Base-by-base conservation (phyloP, 2,113 vertebrate genomes). In the Odontophorus gujanensis region DNA sequence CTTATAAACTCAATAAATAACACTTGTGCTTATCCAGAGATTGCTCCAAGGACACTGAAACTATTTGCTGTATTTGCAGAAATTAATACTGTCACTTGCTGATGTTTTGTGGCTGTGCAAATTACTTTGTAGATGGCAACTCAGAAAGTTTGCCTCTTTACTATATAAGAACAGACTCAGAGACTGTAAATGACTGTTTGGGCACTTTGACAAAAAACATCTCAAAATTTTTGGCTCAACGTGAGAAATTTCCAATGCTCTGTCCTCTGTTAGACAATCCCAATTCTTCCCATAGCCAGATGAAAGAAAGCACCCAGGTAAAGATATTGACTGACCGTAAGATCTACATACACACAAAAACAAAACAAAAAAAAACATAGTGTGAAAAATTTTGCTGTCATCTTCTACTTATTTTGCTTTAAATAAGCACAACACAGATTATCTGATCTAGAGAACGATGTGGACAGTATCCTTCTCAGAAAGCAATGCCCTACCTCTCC, bases 1-100 rank as follows among this genome's bases (percentile, higher is more conserved):
- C 83, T 88, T 72, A 84, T 47, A 93, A 90, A 95, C 67, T 79
- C 74, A 95, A 89, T 84, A 96, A 94, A 88, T 86, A 94, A 53
- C 34, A 26, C 14, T 83, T 5, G 1, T 12, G 1, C 51, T 81
- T 93, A 84, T 28, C 53, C 57, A 92, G 48, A 72, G n/a, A 90
- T 72, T 9, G 18, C 69, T 84, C 74, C 81, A 81, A 93, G 92
- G 83, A 62, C 73, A 66, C 3, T 69, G 40, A 51, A 68, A 57
- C 43, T 90, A 66, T 82, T 61, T 90, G 83, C 62, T 79, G 1
- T 21, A 89, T 58, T 62, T 76, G 81, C 69, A 73, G 40, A 93
- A 90, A 88, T 81, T 67, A 95, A 79, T 89, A 73, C 74, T 90
- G 84, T 90, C 47, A n/a, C 24, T 89, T 93, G 78, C 58, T 66